phyloP scores from a whole-genome alignment of 2,888 invertebrate species.

The Stenichneumon culpator region DNA sequence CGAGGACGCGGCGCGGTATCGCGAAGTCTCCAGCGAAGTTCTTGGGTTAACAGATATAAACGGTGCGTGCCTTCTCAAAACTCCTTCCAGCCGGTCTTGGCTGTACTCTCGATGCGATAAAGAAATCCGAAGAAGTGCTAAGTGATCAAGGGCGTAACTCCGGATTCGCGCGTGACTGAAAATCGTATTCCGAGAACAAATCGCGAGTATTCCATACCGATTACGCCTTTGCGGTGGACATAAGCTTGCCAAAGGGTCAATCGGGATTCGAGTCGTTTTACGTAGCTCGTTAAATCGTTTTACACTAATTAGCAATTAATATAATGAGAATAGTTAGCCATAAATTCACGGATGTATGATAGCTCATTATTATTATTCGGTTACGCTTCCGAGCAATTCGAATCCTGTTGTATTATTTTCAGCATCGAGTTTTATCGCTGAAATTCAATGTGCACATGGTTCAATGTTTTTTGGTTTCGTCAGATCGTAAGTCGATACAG shows the following conservation, averaged over 20 bases:
- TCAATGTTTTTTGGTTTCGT: not conserved
- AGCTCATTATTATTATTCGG: not conserved
- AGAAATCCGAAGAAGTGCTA: constrained; percentile 44
- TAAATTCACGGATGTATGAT: not conserved
- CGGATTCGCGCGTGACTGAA: not conserved
- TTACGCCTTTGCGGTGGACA: constrained; percentile 13
- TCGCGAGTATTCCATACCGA: constrained; percentile 8
- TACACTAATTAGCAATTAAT: not conserved
- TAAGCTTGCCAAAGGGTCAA: not conserved
- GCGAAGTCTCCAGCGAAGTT: constrained; percentile 41
- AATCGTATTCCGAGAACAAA: constrained; percentile 8
- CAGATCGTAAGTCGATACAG: not conserved
- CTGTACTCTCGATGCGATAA: constrained; percentile 20
- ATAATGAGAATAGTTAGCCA: not conserved
- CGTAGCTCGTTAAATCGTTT: not conserved
- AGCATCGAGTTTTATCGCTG: not conserved
- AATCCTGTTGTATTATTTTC: not conserved
- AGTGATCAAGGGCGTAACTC: constrained; percentile 56
- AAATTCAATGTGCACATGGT: not conserved
- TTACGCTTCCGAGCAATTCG: not conserved
- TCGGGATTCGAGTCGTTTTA: not conserved
- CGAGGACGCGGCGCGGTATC: constrained; percentile 19
- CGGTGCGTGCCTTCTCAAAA: constrained; percentile 51
- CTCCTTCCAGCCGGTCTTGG: constrained; percentile 1
- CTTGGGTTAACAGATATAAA: constrained; percentile 28